Base-by-base conservation (phyloP, 1,140 invertebrate species). In the Drosophila repleta region DNA sequence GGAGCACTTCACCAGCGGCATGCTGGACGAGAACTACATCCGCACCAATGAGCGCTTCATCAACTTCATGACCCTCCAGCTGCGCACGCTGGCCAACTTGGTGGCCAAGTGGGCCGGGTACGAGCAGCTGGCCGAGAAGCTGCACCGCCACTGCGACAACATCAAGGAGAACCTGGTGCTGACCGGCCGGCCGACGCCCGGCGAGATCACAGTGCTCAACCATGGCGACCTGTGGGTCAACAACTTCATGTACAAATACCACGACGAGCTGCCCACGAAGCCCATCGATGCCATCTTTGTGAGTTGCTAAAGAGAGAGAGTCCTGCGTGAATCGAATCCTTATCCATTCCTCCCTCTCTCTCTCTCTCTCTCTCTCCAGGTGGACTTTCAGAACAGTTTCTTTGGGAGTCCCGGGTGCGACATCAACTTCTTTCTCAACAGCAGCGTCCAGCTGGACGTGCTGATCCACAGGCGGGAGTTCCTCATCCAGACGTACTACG, bases 161-260 rank as follows among this genome's bases (percentile, higher is more conserved):
- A 70, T 91, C 24, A 78, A 75, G 61, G 90, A 91, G 60, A 90
- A 91, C 46, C 76, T 90, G 29, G 79, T 91, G 17, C 15, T 29
- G 6, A 90, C 87, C 13, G 88, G 83, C 0, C 65, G 76, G 5
- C 49, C 76, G 0, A 45, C 18, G 10, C 53, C 72, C 0, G 81
- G 82, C 4, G 90, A 91, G 45, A 61, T 91, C 17, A 87, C 80
- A 0, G 92, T 93, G 0, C 72, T 93, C 10, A 90, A 92, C 52
- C 93, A 94, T 73, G 93, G 93, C 7, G 93, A 94, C 74, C 93
- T 93, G 24, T 94, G 93, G 93, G 92, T 92, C 10, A 94, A 93
- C 67, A 94, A 94, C 65, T 93, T 94, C 68, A 92, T 94, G 91
- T 94, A 93, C 73, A 92, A 92, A 82, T 93, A 93, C 63, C 63